Base-by-base conservation (phyloP, 2,797 vertebrate species). In the Molossus alvarezi region DNA sequence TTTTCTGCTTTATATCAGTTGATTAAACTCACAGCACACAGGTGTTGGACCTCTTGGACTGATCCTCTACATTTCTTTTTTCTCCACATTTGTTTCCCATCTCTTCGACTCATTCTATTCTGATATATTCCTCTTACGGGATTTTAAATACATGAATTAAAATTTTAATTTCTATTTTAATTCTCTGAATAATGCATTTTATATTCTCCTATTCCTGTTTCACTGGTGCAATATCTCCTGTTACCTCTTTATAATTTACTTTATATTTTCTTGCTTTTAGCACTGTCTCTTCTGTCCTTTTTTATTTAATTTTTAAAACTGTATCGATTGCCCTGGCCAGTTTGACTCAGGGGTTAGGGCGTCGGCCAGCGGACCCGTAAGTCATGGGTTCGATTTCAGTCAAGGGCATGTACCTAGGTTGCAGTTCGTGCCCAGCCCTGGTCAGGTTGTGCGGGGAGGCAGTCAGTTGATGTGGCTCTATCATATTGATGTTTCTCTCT, bases 211-310 rank as follows among this genome's bases (percentile, higher is more conserved):
- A 25, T 72, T 94, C 80, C 65, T 58, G 60, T 64, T 86, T 81
- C 51, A 87, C 7, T 67, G 9, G 37, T 73, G 14, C 51, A 75
- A 2, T 37, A 86, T 51, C 65, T 69, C n/a, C 69, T 75, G 51
- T 37, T 76, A 27, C n/a, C 20, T 55, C 17, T 55, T 29, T 91
- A 33, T 82, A 60, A 75, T 48, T 62, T 12, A 94, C 33, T 65
- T 76, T 77, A 53, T 81, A 88, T 58, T 75, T 91, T 88, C 62
- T 69, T 65, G 29, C 65, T 80, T 48, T 87, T 6, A 91, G 58
- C 58, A 65, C 6, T 76, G 15, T 45, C 8, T 89, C 79, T 83
- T 86, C 65, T 72, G 41, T 45, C 41, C 41, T 45, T 45, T 45
- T 45, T 45, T 45, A 4, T 45, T 45, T 45, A 45, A 45, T 45